Conservation (phyloP, 92 coral and sea anemone species). For the Zoanthus sociatus region DNA sequence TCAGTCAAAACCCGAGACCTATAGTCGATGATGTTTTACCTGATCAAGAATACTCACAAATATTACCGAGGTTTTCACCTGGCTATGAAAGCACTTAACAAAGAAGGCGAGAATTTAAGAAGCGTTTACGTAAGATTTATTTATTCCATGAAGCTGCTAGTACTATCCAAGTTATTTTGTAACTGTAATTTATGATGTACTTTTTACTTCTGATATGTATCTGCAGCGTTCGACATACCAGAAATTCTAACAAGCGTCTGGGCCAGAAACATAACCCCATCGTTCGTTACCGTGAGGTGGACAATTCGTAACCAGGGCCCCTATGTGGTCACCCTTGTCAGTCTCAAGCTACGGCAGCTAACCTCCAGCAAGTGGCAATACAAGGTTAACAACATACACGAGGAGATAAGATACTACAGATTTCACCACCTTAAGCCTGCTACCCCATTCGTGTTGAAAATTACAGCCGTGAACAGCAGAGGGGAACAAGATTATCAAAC, state of each 20-base stretch:
- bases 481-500: constrained; percentile 59
- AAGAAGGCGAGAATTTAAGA: too few relatives aligned
- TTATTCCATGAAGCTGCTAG: too few relatives aligned
- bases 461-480: constrained; percentile 59
- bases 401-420: constrained; percentile 41
- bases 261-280: constrained; percentile 69
- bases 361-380: constrained; percentile 64
- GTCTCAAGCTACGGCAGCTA: constrained; percentile 61
- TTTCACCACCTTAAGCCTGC: constrained; percentile 66
- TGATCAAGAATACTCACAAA: too few relatives aligned
- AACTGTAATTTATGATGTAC: too few relatives aligned
- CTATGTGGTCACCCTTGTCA: constrained; percentile 52
- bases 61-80: too few relatives aligned
- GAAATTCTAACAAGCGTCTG: constrained; percentile 60
- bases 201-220: too few relatives aligned
- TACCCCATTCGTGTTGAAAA: constrained; percentile 62
- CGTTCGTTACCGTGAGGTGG: constrained; percentile 69
- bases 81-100: too few relatives aligned
- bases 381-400: constrained; percentile 26
- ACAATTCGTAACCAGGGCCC: constrained; percentile 64
- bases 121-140: too few relatives aligned
- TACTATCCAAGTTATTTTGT: too few relatives aligned
- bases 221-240: constrained; percentile 26
- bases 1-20: too few relatives aligned
- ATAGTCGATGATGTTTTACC: too few relatives aligned